A percentile compares a stretch with the other conserved stretches of the same genome.
phyloP scores from a whole-genome alignment of 1,140 invertebrate species.

The Monochamus saltuarius region DNA sequence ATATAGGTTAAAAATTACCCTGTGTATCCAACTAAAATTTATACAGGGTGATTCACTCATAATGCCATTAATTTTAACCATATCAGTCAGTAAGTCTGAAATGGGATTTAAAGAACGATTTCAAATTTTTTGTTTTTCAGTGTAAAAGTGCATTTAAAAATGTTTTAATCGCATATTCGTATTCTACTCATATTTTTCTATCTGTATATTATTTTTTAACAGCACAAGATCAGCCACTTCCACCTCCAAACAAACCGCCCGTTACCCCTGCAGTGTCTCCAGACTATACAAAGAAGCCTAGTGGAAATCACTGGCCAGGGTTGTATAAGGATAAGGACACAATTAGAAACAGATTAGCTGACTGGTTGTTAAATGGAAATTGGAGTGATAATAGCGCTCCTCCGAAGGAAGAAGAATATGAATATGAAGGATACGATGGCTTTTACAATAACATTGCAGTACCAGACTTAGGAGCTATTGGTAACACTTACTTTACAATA shows the following conservation, averaged over 20 bases:
- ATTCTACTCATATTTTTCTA: too few species aligned
- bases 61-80: too few species aligned
- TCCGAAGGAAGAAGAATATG: conserved; percentile 17
- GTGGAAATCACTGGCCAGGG: not conserved
- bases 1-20: too few species aligned
- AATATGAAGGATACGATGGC: conserved; percentile 63
- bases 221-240: too few species aligned
- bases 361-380: conserved; percentile 18
- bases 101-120: too few species aligned
- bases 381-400: not conserved
- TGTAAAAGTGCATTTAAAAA: too few species aligned
- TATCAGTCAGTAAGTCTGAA: too few species aligned
- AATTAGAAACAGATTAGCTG: conserved; percentile 4
- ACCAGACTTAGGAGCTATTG: conserved; percentile 60
- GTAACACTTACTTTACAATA: conserved; percentile 32
- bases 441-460: conserved; percentile 67
- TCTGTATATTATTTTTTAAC: too few species aligned
- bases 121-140: too few species aligned
- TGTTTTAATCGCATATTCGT: too few species aligned
- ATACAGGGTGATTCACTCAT: too few species aligned
- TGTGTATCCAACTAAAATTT: too few species aligned
- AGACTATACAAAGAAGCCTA: not conserved
- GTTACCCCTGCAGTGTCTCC: not conserved
- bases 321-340: not conserved
- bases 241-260: not conserved